Percentiles rank a stretch among this genome's conserved stretches.
These are phyloP conservation scores for Distichodus sexfasciatus DNA, from an alignment of 2,797 vertebrate species.

Conservation along the genomic window DNA sequence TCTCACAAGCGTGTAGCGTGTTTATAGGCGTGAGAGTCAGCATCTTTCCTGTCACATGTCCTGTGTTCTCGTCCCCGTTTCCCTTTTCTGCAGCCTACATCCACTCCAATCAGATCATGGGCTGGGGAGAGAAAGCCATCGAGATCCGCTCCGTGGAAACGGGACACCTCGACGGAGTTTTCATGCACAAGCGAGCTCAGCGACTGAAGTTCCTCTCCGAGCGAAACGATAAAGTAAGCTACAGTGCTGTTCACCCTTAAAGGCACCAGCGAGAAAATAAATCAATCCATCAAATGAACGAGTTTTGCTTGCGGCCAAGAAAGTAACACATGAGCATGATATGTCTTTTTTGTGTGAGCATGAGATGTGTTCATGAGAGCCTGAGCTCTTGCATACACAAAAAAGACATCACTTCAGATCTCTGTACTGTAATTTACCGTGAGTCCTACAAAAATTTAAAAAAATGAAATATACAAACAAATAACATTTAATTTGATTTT, in stretches of 20 bases:
- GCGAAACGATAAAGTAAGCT: slow-evolving; percentile 95
- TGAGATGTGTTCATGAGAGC: too few relatives aligned
- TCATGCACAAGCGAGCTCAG: slow-evolving; percentile 99
- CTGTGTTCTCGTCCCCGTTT: slow-evolving; percentile 46
- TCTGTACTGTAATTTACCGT: too few relatives aligned
- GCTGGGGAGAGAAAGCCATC: slow-evolving; percentile 99
- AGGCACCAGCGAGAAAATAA: too few relatives aligned
- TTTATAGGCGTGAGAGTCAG: slow-evolving; percentile 45
- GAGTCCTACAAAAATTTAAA: too few relatives aligned
- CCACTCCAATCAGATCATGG: slow-evolving; percentile 99
- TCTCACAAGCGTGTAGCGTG: slow-evolving; percentile 21
- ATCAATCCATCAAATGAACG: too few relatives aligned
- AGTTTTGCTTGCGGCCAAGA: too few relatives aligned
- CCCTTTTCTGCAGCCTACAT: slow-evolving; percentile 89
- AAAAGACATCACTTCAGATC: too few relatives aligned
- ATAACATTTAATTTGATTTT: too few relatives aligned
- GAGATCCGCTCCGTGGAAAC: slow-evolving; percentile 99
- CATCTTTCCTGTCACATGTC: slow-evolving; percentile 61
- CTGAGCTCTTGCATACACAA: too few relatives aligned
- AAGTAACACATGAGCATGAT: too few relatives aligned
- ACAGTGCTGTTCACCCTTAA: slow-evolving; percentile 1
- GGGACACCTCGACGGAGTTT: slow-evolving; percentile 98
- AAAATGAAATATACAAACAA: too few relatives aligned
- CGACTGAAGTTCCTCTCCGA: slow-evolving; percentile 98
- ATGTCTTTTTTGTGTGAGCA: too few relatives aligned